Conservation (phyloP, 1,140 invertebrate genomes). For the Antheraea mylitta region DNA sequence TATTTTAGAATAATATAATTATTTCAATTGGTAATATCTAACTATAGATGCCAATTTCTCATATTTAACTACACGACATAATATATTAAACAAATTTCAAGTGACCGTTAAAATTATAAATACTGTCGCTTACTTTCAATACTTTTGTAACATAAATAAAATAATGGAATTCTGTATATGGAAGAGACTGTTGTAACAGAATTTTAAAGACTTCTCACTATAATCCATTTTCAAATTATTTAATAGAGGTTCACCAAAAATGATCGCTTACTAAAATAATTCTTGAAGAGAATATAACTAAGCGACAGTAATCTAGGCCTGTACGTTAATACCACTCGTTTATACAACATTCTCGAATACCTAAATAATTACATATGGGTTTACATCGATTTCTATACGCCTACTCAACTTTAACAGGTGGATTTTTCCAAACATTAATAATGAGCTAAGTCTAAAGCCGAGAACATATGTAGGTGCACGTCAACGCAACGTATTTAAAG, state of each 20-base stretch:
- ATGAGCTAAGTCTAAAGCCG: constrained; percentile 41
- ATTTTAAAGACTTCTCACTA: too few relatives aligned
- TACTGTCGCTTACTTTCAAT: constrained; percentile 38
- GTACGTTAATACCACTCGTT: constrained; percentile 44
- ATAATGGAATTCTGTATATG: constrained; percentile 8
- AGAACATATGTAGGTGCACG: not conserved
- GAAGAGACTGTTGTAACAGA: not conserved
- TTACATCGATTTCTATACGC: constrained; percentile 23
- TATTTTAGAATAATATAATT: constrained; percentile 79
- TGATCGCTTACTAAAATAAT: not conserved
- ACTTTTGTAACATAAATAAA: not conserved
- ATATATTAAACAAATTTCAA: constrained; percentile 66
- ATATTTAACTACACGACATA: constrained; percentile 56
- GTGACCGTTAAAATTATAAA: constrained; percentile 22
- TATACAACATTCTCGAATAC: constrained; percentile 24
- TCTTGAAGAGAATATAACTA: constrained; percentile 7
- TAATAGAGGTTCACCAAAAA: not conserved
- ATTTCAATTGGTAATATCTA: constrained; percentile 78
- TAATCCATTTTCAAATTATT: too few relatives aligned
- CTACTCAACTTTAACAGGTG: constrained; percentile 65
- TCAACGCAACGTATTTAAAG: not conserved
- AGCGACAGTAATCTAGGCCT: constrained; percentile 53
- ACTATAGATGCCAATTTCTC: constrained; percentile 72
- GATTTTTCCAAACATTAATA: constrained; percentile 49
- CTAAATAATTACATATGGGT: constrained; percentile 34